Evolutionary conservation across 2,113 vertebrate species (phyloP), one percentile per base, ranked within the genome.

Genomic region (Ophthalmolycus amberensis): DNA sequence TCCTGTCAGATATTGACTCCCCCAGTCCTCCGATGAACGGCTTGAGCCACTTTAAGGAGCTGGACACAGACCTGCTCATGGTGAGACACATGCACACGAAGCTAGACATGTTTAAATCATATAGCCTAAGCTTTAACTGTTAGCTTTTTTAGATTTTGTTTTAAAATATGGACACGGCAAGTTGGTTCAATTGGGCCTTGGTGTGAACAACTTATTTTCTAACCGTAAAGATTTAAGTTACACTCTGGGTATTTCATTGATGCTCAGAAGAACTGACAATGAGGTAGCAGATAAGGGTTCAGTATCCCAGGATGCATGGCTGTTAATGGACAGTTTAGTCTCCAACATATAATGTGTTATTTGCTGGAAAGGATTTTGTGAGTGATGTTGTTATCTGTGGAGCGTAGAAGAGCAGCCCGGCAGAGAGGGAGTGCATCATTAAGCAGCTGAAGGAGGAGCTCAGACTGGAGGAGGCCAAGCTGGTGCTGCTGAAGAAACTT

Each of bases 381-480:
- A 29, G 25, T 58, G 56, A 80, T 54, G 60, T 74, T 88, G 2
- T 89, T 62, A 50, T 87, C 56, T 82, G 58, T 68, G 22, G 76
- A 14, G 59, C 78, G 63, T 88, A 99, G 98, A 97, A 96, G 81
- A 97, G 97, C 90, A 97, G 96, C 77, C 96, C 97, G 0, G 96
- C 95, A 54, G 97, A 99, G 76, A 93, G 97, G 38, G 96, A 97
- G 83, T 91, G 90, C 8, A 95, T 99, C 93, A 98, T 99, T 58
- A 97, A 97, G 86, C 97, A 97, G 65, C 95, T 99, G 48, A 97
- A 97, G 85, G 97, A 98, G 82, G 98, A 99, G 90, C 91, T 99
- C 77, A 86, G 98, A 79, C 91, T 99, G 73, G 97, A 99, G 87
- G 98, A 99, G 91, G 97, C 98, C n/a, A 98, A 97, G 54, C 94